Conservation (phyloP, 2,797 vertebrate genomes). For the Rachycentron canadum region DNA sequence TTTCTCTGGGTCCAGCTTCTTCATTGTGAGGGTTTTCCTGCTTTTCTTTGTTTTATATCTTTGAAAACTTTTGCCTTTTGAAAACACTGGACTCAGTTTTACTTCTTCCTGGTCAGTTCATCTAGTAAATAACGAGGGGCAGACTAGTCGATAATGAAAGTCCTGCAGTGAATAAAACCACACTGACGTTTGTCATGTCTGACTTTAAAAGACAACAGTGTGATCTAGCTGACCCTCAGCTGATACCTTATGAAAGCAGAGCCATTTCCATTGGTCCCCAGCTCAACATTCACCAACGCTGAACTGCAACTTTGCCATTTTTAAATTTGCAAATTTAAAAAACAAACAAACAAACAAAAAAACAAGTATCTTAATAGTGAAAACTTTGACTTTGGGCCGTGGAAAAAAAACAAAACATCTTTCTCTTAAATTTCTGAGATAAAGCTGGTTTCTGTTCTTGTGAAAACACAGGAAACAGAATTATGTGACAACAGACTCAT, state of each 20-base stretch:
- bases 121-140: background rate
- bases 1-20: too few species aligned
- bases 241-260: background rate
- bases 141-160: background rate
- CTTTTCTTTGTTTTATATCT: too few species aligned
- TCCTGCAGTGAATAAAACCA: too few species aligned
- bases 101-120: background rate
- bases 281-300: background rate
- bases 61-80: too few species aligned
- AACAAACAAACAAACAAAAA: background rate
- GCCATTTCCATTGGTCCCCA: background rate
- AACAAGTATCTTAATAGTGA: background rate
- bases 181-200: too few species aligned
- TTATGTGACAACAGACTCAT: too few species aligned
- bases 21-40: too few species aligned
- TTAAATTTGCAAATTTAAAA: background rate
- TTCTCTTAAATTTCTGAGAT: background rate
- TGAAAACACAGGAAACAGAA: background rate
- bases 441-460: too few species aligned
- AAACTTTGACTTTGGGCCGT: background rate
- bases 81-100: too few species aligned
- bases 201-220: too few species aligned
- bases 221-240: too few species aligned
- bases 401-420: background rate
- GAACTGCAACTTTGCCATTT: background rate